Evolutionary conservation across 2,113 vertebrate species (phyloP).

Genomic region (Tupaia chinensis): DNA sequence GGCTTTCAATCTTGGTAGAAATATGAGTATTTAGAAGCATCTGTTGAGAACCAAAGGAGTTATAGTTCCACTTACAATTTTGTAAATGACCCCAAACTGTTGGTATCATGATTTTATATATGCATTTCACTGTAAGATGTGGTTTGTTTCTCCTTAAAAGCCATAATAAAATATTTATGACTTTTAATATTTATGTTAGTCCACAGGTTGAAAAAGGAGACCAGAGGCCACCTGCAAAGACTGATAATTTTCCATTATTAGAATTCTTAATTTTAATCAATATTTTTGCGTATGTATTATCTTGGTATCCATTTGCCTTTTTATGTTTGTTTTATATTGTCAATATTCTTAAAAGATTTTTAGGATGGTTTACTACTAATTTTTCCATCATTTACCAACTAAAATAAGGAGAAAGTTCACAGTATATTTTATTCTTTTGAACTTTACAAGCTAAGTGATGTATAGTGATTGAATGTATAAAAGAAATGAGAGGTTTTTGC

Average conservation of each 20-base stretch:
- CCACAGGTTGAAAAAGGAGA: constrained; percentile 47
- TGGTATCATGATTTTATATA: constrained; percentile 31
- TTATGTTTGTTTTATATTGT: constrained; percentile 15
- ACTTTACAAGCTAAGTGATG: no score
- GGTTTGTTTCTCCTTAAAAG: constrained; percentile 65
- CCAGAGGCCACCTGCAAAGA: background rate
- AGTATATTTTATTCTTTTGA: background rate
- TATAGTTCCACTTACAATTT: constrained; percentile 2
- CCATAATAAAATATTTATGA: constrained; percentile 61
- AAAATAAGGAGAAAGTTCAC: background rate
- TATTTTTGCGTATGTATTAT: background rate
- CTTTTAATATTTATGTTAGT: constrained; percentile 53
- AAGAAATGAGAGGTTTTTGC: no score
- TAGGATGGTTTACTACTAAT: background rate
- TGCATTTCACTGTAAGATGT: constrained; percentile 17
- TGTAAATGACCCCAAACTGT: constrained; percentile 22
- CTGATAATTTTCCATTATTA: constrained; percentile 38
- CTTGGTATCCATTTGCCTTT: background rate
- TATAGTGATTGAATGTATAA: no score
- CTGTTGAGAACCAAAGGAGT: background rate
- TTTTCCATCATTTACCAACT: constrained; percentile 8
- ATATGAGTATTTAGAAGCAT: constrained; percentile 9
- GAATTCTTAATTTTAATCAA: constrained; percentile 34
- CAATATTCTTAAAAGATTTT: background rate
- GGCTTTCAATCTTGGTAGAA: background rate